phyloP scores from a whole-genome alignment of 2,797 vertebrate species.

The Ataeniobius toweri region DNA sequence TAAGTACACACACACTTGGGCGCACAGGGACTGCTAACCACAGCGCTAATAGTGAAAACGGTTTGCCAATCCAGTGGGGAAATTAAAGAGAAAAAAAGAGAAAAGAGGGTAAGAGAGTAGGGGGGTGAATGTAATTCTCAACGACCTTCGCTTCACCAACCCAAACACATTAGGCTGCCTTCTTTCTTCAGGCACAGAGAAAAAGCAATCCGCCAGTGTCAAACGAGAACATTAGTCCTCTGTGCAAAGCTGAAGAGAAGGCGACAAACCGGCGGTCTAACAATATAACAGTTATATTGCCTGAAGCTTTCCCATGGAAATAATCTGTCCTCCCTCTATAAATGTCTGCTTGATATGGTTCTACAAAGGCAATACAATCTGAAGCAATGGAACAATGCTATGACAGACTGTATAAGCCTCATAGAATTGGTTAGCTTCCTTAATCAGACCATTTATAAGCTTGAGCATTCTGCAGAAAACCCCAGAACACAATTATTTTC shows the following conservation, averaged over 20 bases:
- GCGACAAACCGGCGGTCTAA: constrained; percentile 75
- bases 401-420: constrained; percentile 53
- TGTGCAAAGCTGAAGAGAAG: constrained; percentile 69
- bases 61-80: constrained; percentile 79
- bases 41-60: constrained; percentile 72
- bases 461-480: constrained; percentile 39
- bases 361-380: constrained; percentile 73
- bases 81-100: constrained; percentile 73
- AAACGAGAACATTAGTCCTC: constrained; percentile 79
- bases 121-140: constrained; percentile 73
- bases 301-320: constrained; percentile 76
- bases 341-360: constrained; percentile 65
- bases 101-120: constrained; percentile 23
- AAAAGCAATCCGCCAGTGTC: constrained; percentile 76
- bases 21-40: constrained; percentile 55
- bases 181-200: constrained; percentile 74
- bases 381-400: constrained; percentile 59
- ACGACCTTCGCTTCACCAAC: constrained; percentile 78
- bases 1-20: constrained; percentile 13
- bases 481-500: constrained; percentile 50
- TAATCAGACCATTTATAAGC: constrained; percentile 72
- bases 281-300: constrained; percentile 76
- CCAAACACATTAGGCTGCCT: constrained; percentile 77
- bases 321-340: constrained; percentile 70
- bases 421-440: constrained; percentile 66